These are phyloP conservation scores for Dicerorhinus sumatrensis DNA, from an alignment of 2,113 vertebrate species.

Conservation along the genomic window DNA sequence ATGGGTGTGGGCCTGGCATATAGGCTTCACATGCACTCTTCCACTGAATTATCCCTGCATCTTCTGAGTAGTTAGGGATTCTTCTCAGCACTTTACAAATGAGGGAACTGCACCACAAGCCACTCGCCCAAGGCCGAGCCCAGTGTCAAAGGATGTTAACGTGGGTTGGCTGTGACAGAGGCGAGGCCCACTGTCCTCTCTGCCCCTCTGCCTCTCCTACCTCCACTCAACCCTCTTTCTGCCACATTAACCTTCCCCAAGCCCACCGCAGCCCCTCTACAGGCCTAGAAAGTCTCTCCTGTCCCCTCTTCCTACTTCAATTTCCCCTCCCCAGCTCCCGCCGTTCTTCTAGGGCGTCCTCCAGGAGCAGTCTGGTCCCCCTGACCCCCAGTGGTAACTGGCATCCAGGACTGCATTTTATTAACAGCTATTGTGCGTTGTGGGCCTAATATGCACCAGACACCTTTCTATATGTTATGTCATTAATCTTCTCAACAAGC, in stretches of 20 bases:
- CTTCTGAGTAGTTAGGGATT: background rate
- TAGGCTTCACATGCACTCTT: fast-evolving
- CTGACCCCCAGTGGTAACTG: fast-evolving
- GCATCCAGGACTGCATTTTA: background rate
- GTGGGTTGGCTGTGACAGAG: no score
- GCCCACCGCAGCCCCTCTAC: background rate
- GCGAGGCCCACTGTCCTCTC: background rate
- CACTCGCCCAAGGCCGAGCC: background rate
- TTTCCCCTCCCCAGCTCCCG: background rate
- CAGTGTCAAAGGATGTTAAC: background rate
- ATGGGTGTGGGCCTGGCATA: fast-evolving
- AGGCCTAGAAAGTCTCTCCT: background rate
- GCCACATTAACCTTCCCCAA: background rate
- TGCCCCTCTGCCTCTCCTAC: no score
- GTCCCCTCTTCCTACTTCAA: background rate
- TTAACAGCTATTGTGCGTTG: background rate
- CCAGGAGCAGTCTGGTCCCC: background rate
- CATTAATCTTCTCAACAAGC: background rate
- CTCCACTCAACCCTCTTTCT: background rate
- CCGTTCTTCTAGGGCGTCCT: background rate
- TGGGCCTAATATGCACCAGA: no score
- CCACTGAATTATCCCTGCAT: background rate
- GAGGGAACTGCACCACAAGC: background rate
- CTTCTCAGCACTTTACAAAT: fast-evolving
- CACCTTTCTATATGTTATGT: background rate